Percentiles rank a stretch among this genome's conserved stretches.
Evolutionary conservation across 2,113 vertebrate genomes (phyloP).

Genomic region (Muntiacus muntjak): DNA sequence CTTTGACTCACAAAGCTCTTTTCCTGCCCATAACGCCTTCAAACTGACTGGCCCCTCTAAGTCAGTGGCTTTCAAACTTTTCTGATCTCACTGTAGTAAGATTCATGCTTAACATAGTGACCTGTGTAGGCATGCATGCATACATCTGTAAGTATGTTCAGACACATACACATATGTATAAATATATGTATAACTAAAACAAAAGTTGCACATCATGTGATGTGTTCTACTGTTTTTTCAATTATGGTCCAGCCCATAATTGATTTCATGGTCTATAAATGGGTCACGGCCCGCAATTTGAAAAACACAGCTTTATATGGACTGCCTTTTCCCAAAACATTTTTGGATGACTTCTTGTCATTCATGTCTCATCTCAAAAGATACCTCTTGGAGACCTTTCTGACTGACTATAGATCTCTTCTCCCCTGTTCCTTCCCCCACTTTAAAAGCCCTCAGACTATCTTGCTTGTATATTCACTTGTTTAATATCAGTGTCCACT

Average conservation of each 20-base stretch:
- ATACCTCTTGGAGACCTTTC: neutral
- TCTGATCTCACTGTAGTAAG: neutral
- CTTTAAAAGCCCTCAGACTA: neutral
- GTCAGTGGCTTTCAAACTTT: neutral
- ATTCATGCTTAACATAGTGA: neutral
- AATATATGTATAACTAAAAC: neutral
- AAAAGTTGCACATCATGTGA: neutral
- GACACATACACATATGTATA: neutral
- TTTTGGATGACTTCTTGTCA: conserved; percentile 8
- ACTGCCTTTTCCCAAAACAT: neutral
- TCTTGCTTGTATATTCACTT: conserved; percentile 1
- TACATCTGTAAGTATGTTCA: neutral
- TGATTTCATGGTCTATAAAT: neutral
- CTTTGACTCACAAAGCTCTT: neutral
- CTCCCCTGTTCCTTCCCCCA: neutral
- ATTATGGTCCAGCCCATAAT: neutral
- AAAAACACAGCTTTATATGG: neutral
- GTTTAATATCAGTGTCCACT: neutral
- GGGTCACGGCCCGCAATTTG: neutral
- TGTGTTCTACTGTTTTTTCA: neutral
- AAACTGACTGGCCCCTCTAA: neutral
- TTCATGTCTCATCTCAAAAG: neutral
- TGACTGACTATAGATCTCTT: neutral
- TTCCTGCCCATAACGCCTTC: neutral
- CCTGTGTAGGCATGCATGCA: neutral